Evolutionary conservation across 2,797 vertebrate genomes (phyloP).

Genomic region (Cheirogaleus major): DNA sequence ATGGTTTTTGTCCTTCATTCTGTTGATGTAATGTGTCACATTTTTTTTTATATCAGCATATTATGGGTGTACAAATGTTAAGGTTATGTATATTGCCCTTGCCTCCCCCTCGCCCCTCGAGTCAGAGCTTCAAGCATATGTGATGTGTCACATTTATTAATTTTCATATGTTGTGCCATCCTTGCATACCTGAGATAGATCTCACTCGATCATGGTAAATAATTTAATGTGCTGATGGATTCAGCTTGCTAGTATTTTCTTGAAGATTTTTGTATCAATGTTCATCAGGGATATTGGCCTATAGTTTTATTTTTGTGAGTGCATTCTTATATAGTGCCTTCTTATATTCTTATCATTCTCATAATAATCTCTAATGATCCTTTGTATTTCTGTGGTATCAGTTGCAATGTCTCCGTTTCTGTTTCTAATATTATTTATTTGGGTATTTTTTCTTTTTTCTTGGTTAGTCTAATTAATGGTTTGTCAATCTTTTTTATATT

Average conservation of each 20-base stretch:
- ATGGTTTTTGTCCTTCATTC: not conserved
- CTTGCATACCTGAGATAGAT: not conserved
- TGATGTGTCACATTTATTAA: not conserved
- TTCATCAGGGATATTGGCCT: not conserved
- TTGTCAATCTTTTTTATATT: not conserved
- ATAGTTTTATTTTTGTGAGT: not conserved
- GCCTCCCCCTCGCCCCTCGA: too few relatives aligned
- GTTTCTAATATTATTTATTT: not conserved
- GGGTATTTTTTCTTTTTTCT: not conserved
- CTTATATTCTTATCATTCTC: too few relatives aligned
- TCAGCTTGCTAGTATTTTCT: not conserved
- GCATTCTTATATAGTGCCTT: not conserved
- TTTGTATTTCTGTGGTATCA: not conserved
- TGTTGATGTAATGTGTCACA: not conserved
- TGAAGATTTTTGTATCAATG: not conserved
- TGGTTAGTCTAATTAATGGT: not conserved
- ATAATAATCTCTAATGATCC: not conserved
- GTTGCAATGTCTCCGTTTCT: not conserved
- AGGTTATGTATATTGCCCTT: too few relatives aligned
- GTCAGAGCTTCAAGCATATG: not conserved
- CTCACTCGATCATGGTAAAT: not conserved
- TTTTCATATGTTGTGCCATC: not conserved
- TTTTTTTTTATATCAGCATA: not conserved
- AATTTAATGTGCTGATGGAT: not conserved
- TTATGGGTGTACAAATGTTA: too few relatives aligned